A percentile compares a stretch with the other conserved stretches of the same genome.
These are phyloP conservation scores for Eurytemora carolleeae DNA, from an alignment of 1,140 invertebrate species.

Conservation along the genomic window DNA sequence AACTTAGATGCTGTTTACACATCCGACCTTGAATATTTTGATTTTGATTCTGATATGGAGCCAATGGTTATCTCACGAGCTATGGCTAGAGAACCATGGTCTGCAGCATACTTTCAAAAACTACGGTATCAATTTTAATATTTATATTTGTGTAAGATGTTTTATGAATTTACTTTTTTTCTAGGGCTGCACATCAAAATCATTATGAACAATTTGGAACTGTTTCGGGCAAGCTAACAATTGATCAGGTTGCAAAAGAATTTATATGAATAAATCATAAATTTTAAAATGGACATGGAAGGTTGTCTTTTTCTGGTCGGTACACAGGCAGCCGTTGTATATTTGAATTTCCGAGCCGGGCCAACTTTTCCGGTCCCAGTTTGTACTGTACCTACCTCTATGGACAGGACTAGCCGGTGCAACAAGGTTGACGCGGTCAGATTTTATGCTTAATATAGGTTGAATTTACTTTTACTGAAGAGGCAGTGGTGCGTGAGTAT, in stretches of 20 bases:
- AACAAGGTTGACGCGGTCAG: too few relatives aligned
- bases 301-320: constrained; percentile 22
- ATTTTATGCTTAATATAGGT: too few relatives aligned
- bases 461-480: too few relatives aligned
- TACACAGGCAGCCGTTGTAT: background rate
- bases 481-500: too few relatives aligned
- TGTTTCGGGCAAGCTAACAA: constrained; percentile 29
- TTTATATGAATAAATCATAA: constrained; percentile 24
- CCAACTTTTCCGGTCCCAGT: too few relatives aligned
- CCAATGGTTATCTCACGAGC: constrained; percentile 34
- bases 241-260: constrained; percentile 31
- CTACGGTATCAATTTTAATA: constrained; percentile 26
- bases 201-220: constrained; percentile 49
- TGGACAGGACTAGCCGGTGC: too few relatives aligned
- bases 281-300: constrained; percentile 47
- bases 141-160: background rate
- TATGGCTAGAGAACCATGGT: constrained; percentile 43
- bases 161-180: constrained; percentile 8
- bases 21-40: constrained; percentile 30
- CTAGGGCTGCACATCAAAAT: constrained; percentile 41
- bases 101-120: constrained; percentile 38
- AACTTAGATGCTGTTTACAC: constrained; percentile 21
- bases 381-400: too few relatives aligned
- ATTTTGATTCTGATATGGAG: constrained; percentile 43
- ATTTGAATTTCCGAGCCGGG: background rate